Percentiles rank a stretch among this genome's conserved stretches.
Evolutionary conservation across 2,888 invertebrate species (phyloP).

Genomic region (Morpho achilles): DNA sequence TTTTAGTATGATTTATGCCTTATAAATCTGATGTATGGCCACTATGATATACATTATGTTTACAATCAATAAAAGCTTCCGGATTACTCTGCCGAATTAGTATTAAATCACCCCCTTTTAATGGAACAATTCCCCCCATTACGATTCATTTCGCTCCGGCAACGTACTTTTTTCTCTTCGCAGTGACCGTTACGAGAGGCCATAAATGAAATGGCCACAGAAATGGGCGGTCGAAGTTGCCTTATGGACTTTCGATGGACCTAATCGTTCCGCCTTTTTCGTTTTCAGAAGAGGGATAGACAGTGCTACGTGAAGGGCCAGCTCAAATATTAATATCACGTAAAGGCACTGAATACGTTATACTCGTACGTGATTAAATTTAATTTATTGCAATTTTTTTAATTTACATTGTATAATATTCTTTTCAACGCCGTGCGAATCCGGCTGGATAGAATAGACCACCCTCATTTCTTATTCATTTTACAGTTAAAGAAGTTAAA

Average conservation of each 20-base stretch:
- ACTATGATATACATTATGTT: neutral
- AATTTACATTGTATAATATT: neutral
- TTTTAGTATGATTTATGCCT: no score
- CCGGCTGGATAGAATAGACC: no score
- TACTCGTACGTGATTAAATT: slow-evolving; percentile 26
- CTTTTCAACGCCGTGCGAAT: no score
- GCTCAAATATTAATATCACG: slow-evolving; percentile 39
- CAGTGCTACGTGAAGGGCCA: slow-evolving; percentile 32
- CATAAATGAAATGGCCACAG: slow-evolving; percentile 55
- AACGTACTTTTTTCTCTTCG: slow-evolving; percentile 48
- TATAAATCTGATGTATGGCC: neutral
- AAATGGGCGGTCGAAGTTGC: slow-evolving; percentile 49
- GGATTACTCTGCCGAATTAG: slow-evolving; percentile 22
- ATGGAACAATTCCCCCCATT: slow-evolving; percentile 53
- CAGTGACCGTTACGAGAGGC: slow-evolving; percentile 50
- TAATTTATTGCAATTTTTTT: neutral
- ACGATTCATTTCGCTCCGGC: slow-evolving; percentile 46
- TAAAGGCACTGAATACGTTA: slow-evolving; percentile 23
- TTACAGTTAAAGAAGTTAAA: no score
- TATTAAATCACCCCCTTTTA: slow-evolving; percentile 38
- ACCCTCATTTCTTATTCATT: no score
- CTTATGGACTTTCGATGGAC: slow-evolving; percentile 50
- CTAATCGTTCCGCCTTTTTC: slow-evolving; percentile 35
- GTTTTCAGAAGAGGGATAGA: slow-evolving; percentile 35
- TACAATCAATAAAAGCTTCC: neutral